Evolutionary conservation across 2,888 invertebrate species (phyloP), one percentile per base, ranked within the genome.

Genomic region (Diachrysia chrysitis): DNA sequence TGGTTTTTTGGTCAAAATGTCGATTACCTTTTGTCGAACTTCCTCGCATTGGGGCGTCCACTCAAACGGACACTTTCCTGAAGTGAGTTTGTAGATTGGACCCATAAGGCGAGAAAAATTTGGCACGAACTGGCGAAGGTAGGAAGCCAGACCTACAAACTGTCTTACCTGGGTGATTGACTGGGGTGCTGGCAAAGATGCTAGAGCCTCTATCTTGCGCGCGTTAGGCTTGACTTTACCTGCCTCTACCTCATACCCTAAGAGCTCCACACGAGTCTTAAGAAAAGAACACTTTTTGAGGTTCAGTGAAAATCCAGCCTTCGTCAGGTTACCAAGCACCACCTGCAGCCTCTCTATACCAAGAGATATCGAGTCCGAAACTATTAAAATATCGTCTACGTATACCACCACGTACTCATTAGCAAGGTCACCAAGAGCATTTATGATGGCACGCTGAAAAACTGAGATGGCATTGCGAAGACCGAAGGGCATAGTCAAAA

Each of bases 281-380:
- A 81, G 56, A 59, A 83, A 81, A 0, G 72, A 58, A 35, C 79
- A 83, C 57, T 83, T 83, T n/a, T 64, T 61, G 0, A 76, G 12
- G 37, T 83, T 82, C 0, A 83, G 19, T 0, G 76, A 78, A 57
- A 81, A 79, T 0, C 77, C 78, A 2, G 70, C 63, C 1, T 69
- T 25, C 0, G 60, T 55, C 4, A 71, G 32, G 2, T 29, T 19
- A 7, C 62, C 17, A 2, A 71, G 35, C 0, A 74, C 69, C 7
- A 51, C 23, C 0, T 54, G n/a, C 9, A 82, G 51, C n/a, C 71
- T 23, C 9, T 67, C 59, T 5, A 75, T 21, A 0, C 68, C 80
- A 29, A 74, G 37, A 2, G 62, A 64, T 23, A 53, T 23, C 17
- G 14, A 57, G 0, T 55, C 7, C 0, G 76, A 48, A 0, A 57